Evolutionary conservation across 1,140 invertebrate species (phyloP), one percentile per base, ranked within the genome.

Genomic region (Brachionus manjavacas): DNA sequence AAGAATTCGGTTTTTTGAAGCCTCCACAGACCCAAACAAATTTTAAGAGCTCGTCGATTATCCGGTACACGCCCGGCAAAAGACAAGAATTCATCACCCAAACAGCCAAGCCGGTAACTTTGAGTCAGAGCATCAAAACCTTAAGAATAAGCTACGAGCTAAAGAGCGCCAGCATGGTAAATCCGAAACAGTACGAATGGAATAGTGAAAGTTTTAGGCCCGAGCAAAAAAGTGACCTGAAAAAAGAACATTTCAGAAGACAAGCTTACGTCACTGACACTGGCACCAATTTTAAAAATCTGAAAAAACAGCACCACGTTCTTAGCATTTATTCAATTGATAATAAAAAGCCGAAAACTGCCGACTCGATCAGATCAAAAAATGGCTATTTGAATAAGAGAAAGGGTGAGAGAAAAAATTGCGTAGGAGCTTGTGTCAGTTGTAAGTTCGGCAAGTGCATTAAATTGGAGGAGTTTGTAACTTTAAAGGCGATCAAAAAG

Each of bases 1-100:
- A 81, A 60, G 64, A 81, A 28, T 81, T 64, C 9, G 79, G 79
- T n/a, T 81, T 81, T 68, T 60, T 81, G 41, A 81, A 81, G 31
- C 20, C 79, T 28, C 79, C 79, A 76, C 72, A 76, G 25, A 46
- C 20, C 4, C 46, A 49, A 4, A 46, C 20, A 14, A 28, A 11
- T 12, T 76, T 76, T 49, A 76, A 76, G 23, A 76, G 72, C 46
- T 49, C 43, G 43, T 76, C 39, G 3, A 25, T 76, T 1, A 23
- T 20, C 11, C 41, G 72, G 46, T 49, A 49, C 25, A 49, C 23
- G 4, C 39, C 72, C 3, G 72, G 43, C 11, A 23, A 35, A 25
- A 20, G 43, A 46, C 72, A 49, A 14, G 72, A 76, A 49, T 76
- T 49, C 16, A 23, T 76, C 9, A 49, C 72, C 20, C 41, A 76